These are phyloP conservation scores for Daptonema setosum DNA, from an alignment of 2,888 invertebrate species.

Conservation along the genomic window DNA sequence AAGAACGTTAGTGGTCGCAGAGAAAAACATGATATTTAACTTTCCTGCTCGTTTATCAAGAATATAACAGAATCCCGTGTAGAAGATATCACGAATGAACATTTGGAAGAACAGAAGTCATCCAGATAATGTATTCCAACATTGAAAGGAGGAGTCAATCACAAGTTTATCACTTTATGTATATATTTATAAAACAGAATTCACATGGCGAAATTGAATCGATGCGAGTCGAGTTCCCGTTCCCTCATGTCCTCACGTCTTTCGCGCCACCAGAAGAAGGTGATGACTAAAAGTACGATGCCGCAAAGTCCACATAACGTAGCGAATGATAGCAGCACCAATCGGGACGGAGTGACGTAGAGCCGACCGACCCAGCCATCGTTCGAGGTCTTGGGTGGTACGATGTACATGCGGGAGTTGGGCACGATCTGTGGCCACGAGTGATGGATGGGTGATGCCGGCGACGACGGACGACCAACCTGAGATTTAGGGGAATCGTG, in stretches of 20 bases:
- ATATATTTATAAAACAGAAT: too few species aligned
- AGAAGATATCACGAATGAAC: too few species aligned
- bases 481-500: too few species aligned
- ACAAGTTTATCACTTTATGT: too few species aligned
- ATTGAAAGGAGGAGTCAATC: too few species aligned
- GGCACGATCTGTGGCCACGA: slow-evolving; percentile 42
- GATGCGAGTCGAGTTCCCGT: slow-evolving; percentile 21
- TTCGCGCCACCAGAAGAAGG: slow-evolving; percentile 20
- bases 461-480: slow-evolving; percentile 36
- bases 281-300: slow-evolving; percentile 19
- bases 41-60: too few species aligned
- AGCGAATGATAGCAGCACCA: slow-evolving; percentile 18
- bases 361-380: slow-evolving; percentile 19
- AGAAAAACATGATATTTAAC: too few species aligned
- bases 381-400: slow-evolving; percentile 43
- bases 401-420: slow-evolving; percentile 85
- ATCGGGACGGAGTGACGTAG: slow-evolving; percentile 23
- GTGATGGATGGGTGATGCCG: background rate
- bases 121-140: too few species aligned
- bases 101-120: too few species aligned
- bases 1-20: too few species aligned
- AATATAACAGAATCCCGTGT: too few species aligned
- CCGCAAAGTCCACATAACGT: slow-evolving; percentile 17
- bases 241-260: slow-evolving; percentile 19
- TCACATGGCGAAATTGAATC: slow-evolving; percentile 28